These are phyloP conservation scores for Melinopterus prodromus DNA, from an alignment of 2,888 invertebrate species.

Conservation along the genomic window DNA sequence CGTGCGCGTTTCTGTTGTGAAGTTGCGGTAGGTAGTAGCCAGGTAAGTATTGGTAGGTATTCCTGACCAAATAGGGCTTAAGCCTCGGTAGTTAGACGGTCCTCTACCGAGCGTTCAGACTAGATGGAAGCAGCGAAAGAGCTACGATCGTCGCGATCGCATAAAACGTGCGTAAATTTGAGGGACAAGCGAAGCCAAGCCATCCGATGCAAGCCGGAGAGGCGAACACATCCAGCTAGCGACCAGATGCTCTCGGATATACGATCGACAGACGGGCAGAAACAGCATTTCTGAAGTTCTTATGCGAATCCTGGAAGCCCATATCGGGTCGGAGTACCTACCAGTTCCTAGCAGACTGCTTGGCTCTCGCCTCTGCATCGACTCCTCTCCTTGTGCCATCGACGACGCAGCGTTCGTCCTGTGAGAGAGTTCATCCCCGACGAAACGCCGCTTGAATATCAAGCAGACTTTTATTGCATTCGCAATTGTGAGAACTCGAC, in stretches of 20 bases:
- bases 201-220: not conserved
- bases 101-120: not conserved
- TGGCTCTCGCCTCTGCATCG: slow-evolving; percentile 51
- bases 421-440: slow-evolving; percentile 29
- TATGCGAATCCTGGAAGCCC: slow-evolving; percentile 52
- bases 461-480: slow-evolving; percentile 56
- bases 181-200: slow-evolving; percentile 28
- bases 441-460: slow-evolving; percentile 58
- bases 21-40: not conserved
- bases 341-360: slow-evolving; percentile 55
- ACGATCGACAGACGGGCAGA: slow-evolving; percentile 36
- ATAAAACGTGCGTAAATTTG: slow-evolving; percentile 38
- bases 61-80: not conserved
- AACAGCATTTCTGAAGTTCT: slow-evolving; percentile 42
- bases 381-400: no score
- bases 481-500: slow-evolving; percentile 57
- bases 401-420: not conserved
- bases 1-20: not conserved
- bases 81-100: not conserved
- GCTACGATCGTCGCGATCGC: not conserved
- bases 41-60: not conserved
- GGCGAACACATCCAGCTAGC: slow-evolving; percentile 10
- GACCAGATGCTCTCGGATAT: slow-evolving; percentile 31
- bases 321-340: slow-evolving; percentile 51
- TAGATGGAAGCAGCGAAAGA: not conserved